These are phyloP conservation scores for Nibea coibor DNA, from an alignment of 2,113 vertebrate species.

Conservation along the genomic window DNA sequence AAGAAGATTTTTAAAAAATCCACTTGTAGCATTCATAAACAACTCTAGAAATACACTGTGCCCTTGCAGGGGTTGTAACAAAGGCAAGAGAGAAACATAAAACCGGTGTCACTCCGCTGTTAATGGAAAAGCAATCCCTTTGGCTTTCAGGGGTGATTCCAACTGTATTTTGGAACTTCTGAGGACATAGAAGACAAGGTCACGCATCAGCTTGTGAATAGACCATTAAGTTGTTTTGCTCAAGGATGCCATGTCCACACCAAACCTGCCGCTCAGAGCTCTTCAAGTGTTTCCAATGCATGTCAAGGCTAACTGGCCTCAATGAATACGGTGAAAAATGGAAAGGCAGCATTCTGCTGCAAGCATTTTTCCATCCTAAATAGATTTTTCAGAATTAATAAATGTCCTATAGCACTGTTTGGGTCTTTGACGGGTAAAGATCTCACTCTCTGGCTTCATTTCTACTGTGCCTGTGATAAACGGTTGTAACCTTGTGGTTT, in stretches of 20 bases:
- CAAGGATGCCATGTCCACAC: slow-evolving; percentile 40
- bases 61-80: slow-evolving; percentile 45
- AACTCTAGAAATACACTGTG: slow-evolving; percentile 32
- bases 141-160: slow-evolving; percentile 63
- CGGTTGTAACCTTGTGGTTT: neutral
- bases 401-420: neutral
- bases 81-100: slow-evolving; percentile 44
- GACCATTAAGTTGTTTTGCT: slow-evolving; percentile 72
- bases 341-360: slow-evolving; percentile 19
- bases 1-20: slow-evolving; percentile 41
- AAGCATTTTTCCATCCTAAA: slow-evolving; percentile 45
- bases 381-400: slow-evolving; percentile 17
- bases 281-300: slow-evolving; percentile 52
- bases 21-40: slow-evolving; percentile 43
- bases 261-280: slow-evolving; percentile 42
- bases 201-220: slow-evolving; percentile 56
- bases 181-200: slow-evolving; percentile 64
- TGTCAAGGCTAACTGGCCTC: slow-evolving; percentile 63
- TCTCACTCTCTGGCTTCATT: slow-evolving; percentile 2
- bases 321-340: slow-evolving; percentile 26
- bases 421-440: neutral
- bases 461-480: accelerated
- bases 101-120: slow-evolving; percentile 52
- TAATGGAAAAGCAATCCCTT: slow-evolving; percentile 69
- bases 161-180: slow-evolving; percentile 62